These are phyloP conservation scores for Acrobasis suavella DNA, from an alignment of 2,888 invertebrate genomes.

Conservation along the genomic window DNA sequence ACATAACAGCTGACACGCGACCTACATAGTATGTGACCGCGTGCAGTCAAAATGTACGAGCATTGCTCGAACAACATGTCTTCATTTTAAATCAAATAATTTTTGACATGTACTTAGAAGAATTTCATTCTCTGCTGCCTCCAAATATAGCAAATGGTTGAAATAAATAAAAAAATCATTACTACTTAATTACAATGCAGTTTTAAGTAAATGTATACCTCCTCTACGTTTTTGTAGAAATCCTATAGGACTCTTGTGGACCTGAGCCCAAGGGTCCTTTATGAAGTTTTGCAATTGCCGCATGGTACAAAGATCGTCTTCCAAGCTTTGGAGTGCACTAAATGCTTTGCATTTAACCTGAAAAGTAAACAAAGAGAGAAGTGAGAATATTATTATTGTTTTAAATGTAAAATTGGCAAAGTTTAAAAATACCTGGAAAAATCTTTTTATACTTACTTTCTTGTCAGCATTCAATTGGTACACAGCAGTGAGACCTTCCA, in stretches of 20 bases:
- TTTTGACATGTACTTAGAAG: too few species aligned
- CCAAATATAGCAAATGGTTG: too few species aligned
- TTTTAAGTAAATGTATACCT: conserved; percentile 70
- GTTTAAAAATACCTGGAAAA: too few species aligned
- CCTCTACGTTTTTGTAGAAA: conserved; percentile 91
- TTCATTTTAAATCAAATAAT: too few species aligned
- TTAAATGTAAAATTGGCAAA: not conserved
- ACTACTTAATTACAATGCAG: too few species aligned
- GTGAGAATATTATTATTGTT: too few species aligned
- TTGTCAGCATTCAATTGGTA: conserved; percentile 97
- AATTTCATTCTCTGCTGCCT: too few species aligned
- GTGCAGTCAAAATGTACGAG: too few species aligned
- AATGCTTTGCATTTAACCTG: conserved; percentile 95
- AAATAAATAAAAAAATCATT: too few species aligned
- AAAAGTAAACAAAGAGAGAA: conserved; percentile 10
- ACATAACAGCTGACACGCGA: too few species aligned
- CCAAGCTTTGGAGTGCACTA: conserved; percentile 94
- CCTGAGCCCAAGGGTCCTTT: conserved; percentile 85
- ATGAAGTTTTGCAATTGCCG: conserved; percentile 90
- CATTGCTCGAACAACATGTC: too few species aligned
- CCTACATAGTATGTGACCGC: too few species aligned
- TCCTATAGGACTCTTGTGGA: conserved; percentile 95
- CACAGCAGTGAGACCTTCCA: conserved; percentile 95
- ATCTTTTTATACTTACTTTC: conserved; percentile 73
- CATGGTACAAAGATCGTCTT: conserved; percentile 92